Conservation (phyloP, 2,113 vertebrate genomes). For the Paramormyrops kingsleyae region DNA sequence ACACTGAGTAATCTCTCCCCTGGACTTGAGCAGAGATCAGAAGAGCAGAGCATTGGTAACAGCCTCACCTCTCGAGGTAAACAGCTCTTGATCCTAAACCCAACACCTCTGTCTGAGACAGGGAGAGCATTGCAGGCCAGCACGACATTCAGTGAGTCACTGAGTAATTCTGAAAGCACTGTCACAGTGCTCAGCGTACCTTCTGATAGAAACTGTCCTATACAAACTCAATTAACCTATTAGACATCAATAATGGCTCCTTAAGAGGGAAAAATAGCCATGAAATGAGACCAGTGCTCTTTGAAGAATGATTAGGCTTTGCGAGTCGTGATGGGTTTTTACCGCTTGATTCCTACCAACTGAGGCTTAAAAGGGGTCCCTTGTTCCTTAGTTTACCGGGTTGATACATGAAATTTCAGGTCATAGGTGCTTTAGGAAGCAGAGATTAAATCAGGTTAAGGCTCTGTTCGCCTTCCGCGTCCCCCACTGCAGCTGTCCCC, state of each 20-base stretch:
- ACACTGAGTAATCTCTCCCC: background rate
- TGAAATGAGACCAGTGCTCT: background rate
- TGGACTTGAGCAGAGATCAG: background rate
- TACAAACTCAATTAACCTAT: background rate
- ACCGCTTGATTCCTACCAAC: background rate
- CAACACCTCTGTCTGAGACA: background rate
- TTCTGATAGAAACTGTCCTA: background rate
- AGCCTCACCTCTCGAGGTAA: background rate
- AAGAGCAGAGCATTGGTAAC: background rate
- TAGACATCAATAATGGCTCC: background rate
- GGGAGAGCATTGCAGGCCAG: background rate
- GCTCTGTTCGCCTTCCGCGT: no score
- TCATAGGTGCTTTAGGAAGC: background rate
- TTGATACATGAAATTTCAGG: background rate
- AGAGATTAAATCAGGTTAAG: background rate
- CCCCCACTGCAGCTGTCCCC: background rate
- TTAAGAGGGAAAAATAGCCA: background rate
- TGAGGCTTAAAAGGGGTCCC: background rate
- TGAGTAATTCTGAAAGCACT: background rate
- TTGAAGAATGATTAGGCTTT: background rate
- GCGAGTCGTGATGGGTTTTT: background rate
- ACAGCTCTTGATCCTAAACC: background rate
- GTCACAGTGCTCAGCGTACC: background rate
- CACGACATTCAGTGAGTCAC: background rate
- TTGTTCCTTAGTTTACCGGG: background rate